phyloP scores from a whole-genome alignment of 1,140 invertebrate species.

The Mizuhopecten yessoensis region DNA sequence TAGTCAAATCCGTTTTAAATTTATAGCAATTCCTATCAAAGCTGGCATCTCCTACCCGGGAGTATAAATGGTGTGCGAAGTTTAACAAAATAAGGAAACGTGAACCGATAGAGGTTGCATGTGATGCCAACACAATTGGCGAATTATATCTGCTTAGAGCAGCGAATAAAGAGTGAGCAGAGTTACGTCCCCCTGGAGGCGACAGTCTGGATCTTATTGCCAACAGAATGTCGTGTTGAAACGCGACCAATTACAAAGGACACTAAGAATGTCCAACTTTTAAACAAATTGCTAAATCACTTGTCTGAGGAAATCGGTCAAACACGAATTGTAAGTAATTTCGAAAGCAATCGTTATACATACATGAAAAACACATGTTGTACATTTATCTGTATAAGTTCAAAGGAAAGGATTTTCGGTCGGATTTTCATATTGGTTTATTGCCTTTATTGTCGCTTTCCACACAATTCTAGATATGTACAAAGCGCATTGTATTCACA shows the following conservation, averaged over 20 bases:
- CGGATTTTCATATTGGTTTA: neutral
- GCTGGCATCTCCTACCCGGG: neutral
- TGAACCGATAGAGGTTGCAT: neutral
- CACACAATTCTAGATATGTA: too few relatives aligned
- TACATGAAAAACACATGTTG: neutral
- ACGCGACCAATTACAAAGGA: neutral
- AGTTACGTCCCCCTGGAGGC: neutral
- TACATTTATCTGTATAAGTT: too few relatives aligned
- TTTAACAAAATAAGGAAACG: neutral
- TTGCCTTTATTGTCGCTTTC: too few relatives aligned
- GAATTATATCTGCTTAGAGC: neutral
- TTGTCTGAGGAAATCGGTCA: neutral
- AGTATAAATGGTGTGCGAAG: constrained; percentile 26
- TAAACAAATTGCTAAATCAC: neutral
- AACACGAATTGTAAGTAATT: neutral
- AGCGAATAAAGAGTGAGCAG: neutral
- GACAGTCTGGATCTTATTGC: neutral
- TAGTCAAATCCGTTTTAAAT: neutral
- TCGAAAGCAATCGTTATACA: neutral
- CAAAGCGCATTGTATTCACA: too few relatives aligned
- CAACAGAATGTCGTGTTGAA: neutral
- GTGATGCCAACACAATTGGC: neutral
- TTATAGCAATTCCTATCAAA: neutral
- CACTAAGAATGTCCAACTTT: neutral
- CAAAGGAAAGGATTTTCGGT: too few relatives aligned